Evolutionary conservation across 2,113 vertebrate species (phyloP).

Genomic region (Gopherus flavomarginatus): DNA sequence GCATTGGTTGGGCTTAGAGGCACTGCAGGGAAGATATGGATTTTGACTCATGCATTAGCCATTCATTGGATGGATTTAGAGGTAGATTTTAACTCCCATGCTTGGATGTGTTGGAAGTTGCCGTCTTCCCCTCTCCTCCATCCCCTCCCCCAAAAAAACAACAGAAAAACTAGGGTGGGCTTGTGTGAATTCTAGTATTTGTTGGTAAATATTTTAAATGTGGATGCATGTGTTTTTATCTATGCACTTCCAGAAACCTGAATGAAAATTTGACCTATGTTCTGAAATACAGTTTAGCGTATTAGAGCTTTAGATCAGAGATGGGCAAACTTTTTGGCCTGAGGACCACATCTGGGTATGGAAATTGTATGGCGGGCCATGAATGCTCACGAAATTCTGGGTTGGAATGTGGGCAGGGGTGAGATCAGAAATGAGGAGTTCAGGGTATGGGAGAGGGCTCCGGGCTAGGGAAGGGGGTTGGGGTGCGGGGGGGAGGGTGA

Average conservation of each 20-base stretch:
- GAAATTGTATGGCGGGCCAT: too few species aligned
- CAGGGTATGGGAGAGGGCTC: too few species aligned
- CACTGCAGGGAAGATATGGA: background rate
- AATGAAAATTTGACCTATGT: background rate
- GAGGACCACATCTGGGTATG: too few species aligned
- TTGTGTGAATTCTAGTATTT: background rate
- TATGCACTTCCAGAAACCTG: background rate
- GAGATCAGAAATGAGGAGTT: too few species aligned
- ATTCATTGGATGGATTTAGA: accelerated
- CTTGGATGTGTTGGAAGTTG: accelerated
- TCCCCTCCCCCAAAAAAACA: background rate
- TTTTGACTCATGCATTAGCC: background rate
- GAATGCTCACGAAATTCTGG: too few species aligned
- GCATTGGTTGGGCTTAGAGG: background rate
- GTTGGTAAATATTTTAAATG: background rate
- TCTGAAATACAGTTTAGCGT: background rate
- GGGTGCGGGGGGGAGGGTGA: too few species aligned
- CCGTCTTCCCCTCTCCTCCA: background rate
- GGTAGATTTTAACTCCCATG: background rate
- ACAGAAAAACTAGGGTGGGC: background rate
- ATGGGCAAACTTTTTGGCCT: too few species aligned
- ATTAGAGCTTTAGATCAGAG: background rate
- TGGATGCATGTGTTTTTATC: background rate
- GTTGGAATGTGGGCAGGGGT: too few species aligned
- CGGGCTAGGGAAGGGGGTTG: too few species aligned